Base-by-base conservation (phyloP, 2,113 vertebrate species). In the Chauna torquata region DNA sequence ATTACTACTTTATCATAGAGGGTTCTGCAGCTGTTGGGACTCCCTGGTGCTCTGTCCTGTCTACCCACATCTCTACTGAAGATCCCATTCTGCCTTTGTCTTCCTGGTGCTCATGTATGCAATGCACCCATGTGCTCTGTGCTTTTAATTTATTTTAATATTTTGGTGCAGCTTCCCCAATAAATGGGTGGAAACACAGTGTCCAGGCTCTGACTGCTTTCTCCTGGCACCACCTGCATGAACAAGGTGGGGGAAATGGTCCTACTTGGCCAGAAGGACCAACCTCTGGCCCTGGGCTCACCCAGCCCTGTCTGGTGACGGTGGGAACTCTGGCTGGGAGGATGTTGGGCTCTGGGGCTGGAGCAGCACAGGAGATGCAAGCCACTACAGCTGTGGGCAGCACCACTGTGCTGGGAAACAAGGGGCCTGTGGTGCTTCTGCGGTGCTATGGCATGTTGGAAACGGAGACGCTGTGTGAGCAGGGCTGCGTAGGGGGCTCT, bases 101-200 rank as follows among this genome's bases (percentile, higher is more conserved):
- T 83, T 82, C 76, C 69, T 32, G 45, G 3, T 30, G 9, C 24
- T 27, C 6, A 2, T 1, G 18, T 24, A 11, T 16, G 36, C 52
- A 19, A n/a, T 5, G 70, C 49, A 65, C 54, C 90, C 75, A 11
- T 5, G 1, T 0, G 16, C 58, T 49, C 76, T 59, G 8, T 44
- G 45, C 69, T 86, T 96, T 64, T 97, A 96, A 97, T 75, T 97
- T 97, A 97, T 97, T 97, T 47, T 8, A 47, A 86, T n/a, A 17
- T 52, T 71, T 91, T 3, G 19, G 16, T 84, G 83, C 1, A 2
- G 28, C 64, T 96, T 92, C 77, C 89, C 83, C 74, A 97, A 96
- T 97, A 97, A 97, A 96, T 3, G 59, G 89, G 86, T 92, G 69
- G 65, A 95, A 94, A 95, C 42, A n/a, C n/a, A 77, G 47, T 16